Evolutionary conservation across 1,140 invertebrate species (phyloP).

Genomic region (Drosophila pseudoobscura): DNA sequence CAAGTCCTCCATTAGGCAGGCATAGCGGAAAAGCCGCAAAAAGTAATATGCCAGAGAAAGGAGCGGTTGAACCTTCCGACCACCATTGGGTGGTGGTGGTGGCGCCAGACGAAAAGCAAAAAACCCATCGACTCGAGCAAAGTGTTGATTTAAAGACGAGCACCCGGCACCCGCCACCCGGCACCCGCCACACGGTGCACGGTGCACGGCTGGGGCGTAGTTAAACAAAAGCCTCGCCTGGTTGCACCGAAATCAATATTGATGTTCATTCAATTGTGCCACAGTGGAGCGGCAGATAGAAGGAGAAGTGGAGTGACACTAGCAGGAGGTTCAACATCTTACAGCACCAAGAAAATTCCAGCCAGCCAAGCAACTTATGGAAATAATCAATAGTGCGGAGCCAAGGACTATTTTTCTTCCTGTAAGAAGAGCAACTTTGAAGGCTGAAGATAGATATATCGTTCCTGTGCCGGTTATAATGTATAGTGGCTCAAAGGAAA

Average conservation of each 20-base stretch:
- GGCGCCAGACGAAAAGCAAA: background rate
- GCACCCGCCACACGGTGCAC: background rate
- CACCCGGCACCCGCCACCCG: background rate
- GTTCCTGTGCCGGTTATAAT: no score
- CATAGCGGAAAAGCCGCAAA: constrained; percentile 53
- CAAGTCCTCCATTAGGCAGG: constrained; percentile 27
- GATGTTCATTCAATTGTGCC: constrained; percentile 51
- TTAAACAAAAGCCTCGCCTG: constrained; percentile 57
- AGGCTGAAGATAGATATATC: no score
- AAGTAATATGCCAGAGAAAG: constrained; percentile 45
- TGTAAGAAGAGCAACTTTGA: no score
- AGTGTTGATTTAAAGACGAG: constrained; percentile 55
- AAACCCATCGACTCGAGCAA: constrained; percentile 12
- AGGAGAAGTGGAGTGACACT: no score
- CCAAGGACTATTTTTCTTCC: no score
- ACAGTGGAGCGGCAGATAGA: background rate
- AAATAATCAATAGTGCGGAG: no score
- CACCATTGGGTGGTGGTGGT: no score
- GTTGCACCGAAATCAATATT: constrained; percentile 62
- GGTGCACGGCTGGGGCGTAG: constrained; percentile 20
- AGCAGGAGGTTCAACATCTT: no score
- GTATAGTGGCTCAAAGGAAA: no score
- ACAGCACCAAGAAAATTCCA: no score
- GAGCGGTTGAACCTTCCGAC: background rate
- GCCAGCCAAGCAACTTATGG: no score